Percentiles rank a stretch among this genome's conserved stretches.
Evolutionary conservation across 1,140 invertebrate species (phyloP).

Genomic region (Eumaeus atala): DNA sequence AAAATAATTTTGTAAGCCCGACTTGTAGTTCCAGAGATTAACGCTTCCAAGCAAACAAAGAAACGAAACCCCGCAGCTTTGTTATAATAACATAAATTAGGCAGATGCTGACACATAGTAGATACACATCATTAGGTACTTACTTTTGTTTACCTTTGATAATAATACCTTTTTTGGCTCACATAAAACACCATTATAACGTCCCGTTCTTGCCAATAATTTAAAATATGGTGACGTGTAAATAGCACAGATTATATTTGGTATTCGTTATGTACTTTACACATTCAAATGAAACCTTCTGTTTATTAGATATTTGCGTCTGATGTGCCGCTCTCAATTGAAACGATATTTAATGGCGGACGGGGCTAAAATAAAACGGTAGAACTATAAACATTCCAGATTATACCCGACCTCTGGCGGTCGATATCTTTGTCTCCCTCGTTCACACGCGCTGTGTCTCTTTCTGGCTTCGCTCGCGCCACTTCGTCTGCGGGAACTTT

Average conservation of each 20-base stretch:
- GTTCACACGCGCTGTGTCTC: conserved; percentile 31
- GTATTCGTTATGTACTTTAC: background rate
- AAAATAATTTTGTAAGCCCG: no score
- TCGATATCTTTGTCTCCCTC: conserved; percentile 40
- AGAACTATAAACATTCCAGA: conserved; percentile 73
- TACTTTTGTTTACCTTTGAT: no score
- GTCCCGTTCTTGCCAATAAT: no score
- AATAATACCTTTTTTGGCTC: no score
- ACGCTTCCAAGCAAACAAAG: no score
- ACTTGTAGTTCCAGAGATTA: no score
- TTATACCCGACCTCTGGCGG: conserved; percentile 70
- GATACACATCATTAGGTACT: conserved; percentile 2
- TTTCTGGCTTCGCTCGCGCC: conserved; percentile 53
- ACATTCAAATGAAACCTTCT: conserved; percentile 32
- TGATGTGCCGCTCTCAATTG: conserved; percentile 69
- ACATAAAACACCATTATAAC: no score
- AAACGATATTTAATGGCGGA: conserved; percentile 69
- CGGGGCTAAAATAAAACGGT: conserved; percentile 69
- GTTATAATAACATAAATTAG: no score
- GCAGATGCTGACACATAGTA: no score
- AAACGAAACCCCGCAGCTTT: no score
- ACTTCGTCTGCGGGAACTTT: conserved; percentile 56
- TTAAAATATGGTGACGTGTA: no score
- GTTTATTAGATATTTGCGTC: conserved; percentile 52
- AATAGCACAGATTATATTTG: no score